Percentiles rank a stretch among this genome's conserved stretches.
These are phyloP conservation scores for Gobius niger DNA, from an alignment of 2,113 vertebrate genomes.

Conservation along the genomic window DNA sequence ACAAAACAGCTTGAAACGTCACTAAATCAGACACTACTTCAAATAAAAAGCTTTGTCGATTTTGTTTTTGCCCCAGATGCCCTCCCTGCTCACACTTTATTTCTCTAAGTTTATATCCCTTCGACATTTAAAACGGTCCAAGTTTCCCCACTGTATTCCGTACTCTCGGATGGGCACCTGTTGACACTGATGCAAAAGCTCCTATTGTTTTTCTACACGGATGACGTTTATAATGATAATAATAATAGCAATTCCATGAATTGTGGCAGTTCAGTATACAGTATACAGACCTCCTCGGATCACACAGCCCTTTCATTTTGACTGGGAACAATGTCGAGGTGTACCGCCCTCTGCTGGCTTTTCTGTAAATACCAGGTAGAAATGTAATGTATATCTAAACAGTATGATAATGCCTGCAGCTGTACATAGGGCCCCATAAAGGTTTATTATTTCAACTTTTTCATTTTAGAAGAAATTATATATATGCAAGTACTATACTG, in stretches of 20 bases:
- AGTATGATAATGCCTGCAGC: constrained; percentile 38
- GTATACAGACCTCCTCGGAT: constrained; percentile 57
- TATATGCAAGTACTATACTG: constrained; percentile 72
- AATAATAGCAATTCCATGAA: constrained; percentile 69
- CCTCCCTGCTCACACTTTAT: neutral
- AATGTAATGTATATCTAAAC: constrained; percentile 8
- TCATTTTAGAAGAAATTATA: constrained; percentile 25
- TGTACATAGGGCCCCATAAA: constrained; percentile 73
- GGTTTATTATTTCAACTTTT: constrained; percentile 39
- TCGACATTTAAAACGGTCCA: neutral
- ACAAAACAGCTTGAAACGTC: neutral
- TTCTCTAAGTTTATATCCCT: neutral
- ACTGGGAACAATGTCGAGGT: constrained; percentile 58
- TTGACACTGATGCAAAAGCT: constrained; percentile 53
- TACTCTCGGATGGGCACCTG: neutral
- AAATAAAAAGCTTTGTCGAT: neutral
- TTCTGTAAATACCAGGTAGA: constrained; percentile 70
- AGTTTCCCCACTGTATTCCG: neutral
- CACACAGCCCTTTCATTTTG: constrained; percentile 63
- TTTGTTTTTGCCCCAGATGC: neutral
- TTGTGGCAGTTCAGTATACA: constrained; percentile 65
- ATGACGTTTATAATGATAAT: constrained; percentile 48
- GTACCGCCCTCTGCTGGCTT: constrained; percentile 69
- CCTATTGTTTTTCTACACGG: constrained; percentile 33
- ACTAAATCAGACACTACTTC: neutral